Conservation (phyloP, 2,797 vertebrate genomes). For the Malurus leucopterus region DNA sequence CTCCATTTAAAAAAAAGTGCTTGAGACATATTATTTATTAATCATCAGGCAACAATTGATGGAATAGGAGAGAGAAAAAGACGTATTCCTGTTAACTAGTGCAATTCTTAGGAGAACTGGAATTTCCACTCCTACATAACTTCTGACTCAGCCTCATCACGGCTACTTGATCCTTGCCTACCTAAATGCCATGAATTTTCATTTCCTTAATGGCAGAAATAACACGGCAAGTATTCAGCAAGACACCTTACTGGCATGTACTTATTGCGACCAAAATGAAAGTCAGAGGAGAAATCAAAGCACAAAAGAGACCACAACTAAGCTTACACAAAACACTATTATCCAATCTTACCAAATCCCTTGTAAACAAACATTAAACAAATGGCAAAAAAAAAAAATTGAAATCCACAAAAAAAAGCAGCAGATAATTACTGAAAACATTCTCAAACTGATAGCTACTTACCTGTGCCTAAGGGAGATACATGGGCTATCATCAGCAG, state of each 20-base stretch:
- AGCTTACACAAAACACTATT: slow-evolving; percentile 51
- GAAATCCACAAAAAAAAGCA: background rate
- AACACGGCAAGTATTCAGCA: slow-evolving; percentile 49
- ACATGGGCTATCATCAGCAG: slow-evolving; percentile 63
- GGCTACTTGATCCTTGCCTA: slow-evolving; percentile 65
- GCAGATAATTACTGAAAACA: slow-evolving; percentile 34
- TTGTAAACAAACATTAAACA: slow-evolving; percentile 38
- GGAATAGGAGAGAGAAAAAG: slow-evolving; percentile 30
- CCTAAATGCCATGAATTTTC: slow-evolving; percentile 64
- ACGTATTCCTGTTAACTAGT: slow-evolving; percentile 45
- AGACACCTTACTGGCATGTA: slow-evolving; percentile 9
- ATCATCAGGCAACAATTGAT: slow-evolving; percentile 28
- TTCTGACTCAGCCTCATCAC: slow-evolving; percentile 66
- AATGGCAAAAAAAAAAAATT: background rate
- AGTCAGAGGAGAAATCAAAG: slow-evolving; percentile 49
- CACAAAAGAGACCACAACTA: slow-evolving; percentile 43
- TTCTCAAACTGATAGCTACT: slow-evolving; percentile 57
- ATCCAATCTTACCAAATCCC: slow-evolving; percentile 47
- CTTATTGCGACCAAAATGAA: slow-evolving; percentile 2
- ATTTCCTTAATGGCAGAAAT: slow-evolving; percentile 69
- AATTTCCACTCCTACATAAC: slow-evolving; percentile 72
- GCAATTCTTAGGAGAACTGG: slow-evolving; percentile 61
- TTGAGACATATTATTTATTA: slow-evolving; percentile 40
- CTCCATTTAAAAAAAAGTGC: background rate
- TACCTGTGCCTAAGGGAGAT: slow-evolving; percentile 68